Conservation (phyloP, 2,888 invertebrate genomes). For the Lumbricus terrestris region DNA sequence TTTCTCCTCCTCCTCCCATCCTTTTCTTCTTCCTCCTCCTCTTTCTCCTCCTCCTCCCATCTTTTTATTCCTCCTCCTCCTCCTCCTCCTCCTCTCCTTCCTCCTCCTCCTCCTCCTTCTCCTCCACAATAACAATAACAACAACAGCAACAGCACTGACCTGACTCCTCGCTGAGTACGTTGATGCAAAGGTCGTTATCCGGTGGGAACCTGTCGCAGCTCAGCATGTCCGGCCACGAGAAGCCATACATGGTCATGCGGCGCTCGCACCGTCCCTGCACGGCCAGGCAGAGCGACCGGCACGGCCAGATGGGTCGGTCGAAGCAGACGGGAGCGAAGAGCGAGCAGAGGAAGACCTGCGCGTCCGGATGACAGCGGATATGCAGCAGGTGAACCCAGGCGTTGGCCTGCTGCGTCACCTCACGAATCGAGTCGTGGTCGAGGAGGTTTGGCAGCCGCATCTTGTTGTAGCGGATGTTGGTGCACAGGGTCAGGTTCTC, state of each 20-base stretch:
- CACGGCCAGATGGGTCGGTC: constrained; percentile 66
- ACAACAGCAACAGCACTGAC: too few species aligned
- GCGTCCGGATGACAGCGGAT: constrained; percentile 68
- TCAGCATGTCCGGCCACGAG: constrained; percentile 69
- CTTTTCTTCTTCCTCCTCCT: background rate
- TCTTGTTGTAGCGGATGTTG: constrained; percentile 66
- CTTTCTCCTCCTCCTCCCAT: background rate
- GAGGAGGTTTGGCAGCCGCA: constrained; percentile 68
- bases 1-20: background rate
- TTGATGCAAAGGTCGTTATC: constrained; percentile 40
- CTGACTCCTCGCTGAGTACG: background rate
- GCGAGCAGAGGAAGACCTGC: constrained; percentile 67
- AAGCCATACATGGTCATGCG: constrained; percentile 67
- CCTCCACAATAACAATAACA: too few species aligned
- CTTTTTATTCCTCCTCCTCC: background rate
- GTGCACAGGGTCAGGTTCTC: constrained; percentile 66
- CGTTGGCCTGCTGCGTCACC: constrained; percentile 61
- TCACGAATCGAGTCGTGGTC: constrained; percentile 66
- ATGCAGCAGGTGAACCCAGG: constrained; percentile 65
- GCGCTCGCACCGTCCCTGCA: constrained; percentile 65
- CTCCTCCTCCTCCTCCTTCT: background rate
- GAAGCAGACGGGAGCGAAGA: constrained; percentile 68
- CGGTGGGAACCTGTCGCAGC: constrained; percentile 63
- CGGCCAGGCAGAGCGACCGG: constrained; percentile 66
- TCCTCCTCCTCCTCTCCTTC: background rate